Base-by-base conservation (phyloP, 2,888 invertebrate genomes). In the Acrobasis suavella region DNA sequence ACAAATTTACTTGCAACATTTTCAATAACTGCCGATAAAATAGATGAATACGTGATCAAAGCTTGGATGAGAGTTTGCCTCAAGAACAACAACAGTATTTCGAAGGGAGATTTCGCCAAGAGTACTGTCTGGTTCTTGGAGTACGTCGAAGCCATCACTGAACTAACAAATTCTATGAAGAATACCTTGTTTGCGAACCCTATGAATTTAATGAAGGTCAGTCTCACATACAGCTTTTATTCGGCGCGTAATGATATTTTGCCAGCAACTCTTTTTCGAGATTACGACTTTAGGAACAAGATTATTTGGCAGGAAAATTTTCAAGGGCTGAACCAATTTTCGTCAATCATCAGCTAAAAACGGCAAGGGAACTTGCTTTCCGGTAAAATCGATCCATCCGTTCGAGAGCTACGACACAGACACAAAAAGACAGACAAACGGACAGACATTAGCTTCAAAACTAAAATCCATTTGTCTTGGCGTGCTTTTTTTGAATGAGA, bases 41-140 rank as follows among this genome's bases (percentile, higher is more conserved):
- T 85, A n/a, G 79, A 82, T 49, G 74, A 74, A 0, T 70, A 67
- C 7, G 14, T 87, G 3, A 62, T 82, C 0, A 71, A 69, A 39
- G 72, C 76, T 2, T 91, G 90, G 91, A 63, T 64, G 14, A 82
- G 74, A 61, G 73, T 72, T 1, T 90, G 91, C 56, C 81, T 81
- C 0, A 73, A 75, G 37, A 73, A 74, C 8, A 68, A 64, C 38
- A 62, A 69, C 1, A 62, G 66, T 9, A 14, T 70, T 7, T 46
- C 73, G 3, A 65, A 69, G 3, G 69, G 64, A 32, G 64, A 67
- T 8, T 22, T 83, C 0, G 70, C 78, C 50, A 68, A 58, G 2
- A 66, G 72, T 49, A 76, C 71, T 10, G 1, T 76, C n/a, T 87
- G 83, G 83, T 85, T 78, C 65, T 77, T 78, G 46, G 74, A 78